Evolutionary conservation across 2,113 vertebrate genomes (phyloP).

Genomic region (Polypterus bichir): DNA sequence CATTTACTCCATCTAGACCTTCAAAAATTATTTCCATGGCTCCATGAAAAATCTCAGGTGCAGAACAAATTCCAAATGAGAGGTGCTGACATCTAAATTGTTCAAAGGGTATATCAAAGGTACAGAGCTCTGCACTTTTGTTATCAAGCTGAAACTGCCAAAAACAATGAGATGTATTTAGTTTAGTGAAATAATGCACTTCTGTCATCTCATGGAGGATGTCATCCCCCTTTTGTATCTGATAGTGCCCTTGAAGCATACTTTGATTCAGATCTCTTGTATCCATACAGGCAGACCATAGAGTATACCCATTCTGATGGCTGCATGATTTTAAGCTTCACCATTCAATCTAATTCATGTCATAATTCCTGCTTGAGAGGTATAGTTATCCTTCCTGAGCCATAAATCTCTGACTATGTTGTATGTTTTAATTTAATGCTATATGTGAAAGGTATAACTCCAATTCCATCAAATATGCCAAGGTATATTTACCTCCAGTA

Average conservation of each 20-base stretch:
- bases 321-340: background rate
- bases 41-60: background rate
- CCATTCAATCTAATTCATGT: background rate
- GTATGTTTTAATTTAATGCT: background rate
- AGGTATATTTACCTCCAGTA: background rate
- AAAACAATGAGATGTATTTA: background rate
- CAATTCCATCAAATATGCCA: background rate
- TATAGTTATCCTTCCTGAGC: background rate
- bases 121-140: background rate
- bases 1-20: background rate
- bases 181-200: background rate
- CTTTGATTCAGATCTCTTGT: background rate
- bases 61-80: background rate
- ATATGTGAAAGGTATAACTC: background rate
- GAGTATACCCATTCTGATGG: background rate
- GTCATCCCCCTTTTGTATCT: background rate
- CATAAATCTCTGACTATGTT: background rate
- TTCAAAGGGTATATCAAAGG: background rate
- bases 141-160: background rate
- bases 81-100: background rate
- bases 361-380: background rate
- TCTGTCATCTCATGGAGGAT: background rate
- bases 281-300: background rate
- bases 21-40: background rate
- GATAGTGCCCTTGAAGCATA: background rate